phyloP scores from a whole-genome alignment of 2,888 invertebrate species.

The Diloba caeruleocephala region DNA sequence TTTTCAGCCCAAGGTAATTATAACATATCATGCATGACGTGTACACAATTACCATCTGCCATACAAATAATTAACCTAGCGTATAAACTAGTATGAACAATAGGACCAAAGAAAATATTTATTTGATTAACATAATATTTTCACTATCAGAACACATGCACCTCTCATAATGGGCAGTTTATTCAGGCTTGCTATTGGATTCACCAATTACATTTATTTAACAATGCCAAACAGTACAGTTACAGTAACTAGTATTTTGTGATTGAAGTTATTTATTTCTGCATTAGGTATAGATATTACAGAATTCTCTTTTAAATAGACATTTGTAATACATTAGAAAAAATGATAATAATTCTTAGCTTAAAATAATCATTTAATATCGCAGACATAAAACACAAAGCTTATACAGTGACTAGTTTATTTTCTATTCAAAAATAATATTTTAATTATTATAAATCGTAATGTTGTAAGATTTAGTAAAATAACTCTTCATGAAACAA shows the following conservation, averaged over 20 bases:
- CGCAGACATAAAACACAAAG: neutral
- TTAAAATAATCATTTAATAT: no score
- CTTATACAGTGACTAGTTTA: neutral
- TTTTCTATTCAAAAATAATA: conserved; percentile 6
- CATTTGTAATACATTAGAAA: no score
- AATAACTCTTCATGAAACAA: conserved; percentile 19
- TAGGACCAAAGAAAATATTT: neutral
- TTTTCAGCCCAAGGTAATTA: no score
- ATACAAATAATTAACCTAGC: neutral
- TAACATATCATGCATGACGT: no score
- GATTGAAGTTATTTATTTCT: neutral
- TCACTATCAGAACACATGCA: conserved; percentile 6
- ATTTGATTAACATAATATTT: conserved; percentile 22
- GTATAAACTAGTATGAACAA: neutral
- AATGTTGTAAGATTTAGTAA: conserved; percentile 28
- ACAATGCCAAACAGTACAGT: conserved; percentile 8
- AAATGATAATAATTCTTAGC: no score
- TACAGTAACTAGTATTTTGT: neutral
- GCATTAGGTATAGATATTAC: no score
- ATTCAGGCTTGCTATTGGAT: conserved; percentile 10
- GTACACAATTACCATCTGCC: neutral
- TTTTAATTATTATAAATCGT: conserved; percentile 3
- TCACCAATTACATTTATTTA: conserved; percentile 18
- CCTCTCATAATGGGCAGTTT: conserved; percentile 18
- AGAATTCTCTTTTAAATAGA: no score